Base-by-base conservation (phyloP, 2,797 vertebrate species). In the Anomalospiza imberbis region DNA sequence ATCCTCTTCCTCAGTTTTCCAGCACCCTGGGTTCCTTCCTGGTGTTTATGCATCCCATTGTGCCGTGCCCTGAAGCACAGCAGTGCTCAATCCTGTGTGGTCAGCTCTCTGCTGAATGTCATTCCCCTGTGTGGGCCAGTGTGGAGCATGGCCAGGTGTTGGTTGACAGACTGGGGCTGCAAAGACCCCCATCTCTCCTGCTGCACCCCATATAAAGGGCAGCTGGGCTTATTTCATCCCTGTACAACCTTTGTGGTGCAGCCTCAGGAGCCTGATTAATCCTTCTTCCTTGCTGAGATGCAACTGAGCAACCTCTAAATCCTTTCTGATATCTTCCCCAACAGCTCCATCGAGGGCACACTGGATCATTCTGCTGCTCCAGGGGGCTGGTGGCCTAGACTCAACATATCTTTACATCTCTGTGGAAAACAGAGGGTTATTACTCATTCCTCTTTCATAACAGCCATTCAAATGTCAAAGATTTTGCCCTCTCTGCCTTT, bases 71-170 rank as follows among this genome's bases (percentile, higher is more conserved):
- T 8, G 5, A 4, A 55, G 31, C 8, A 3, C 25, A 55, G 32
- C 53, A 57, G 42, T 0, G 0, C 24, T 22, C 1, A 1, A 0
- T 24, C 28, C 47, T 47, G 40, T 1, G 3, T 53, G 24, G 20
- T 20, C 67, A 51, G 38, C 17, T 47, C 8, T n/a, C 22, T 82
- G 67, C 36, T 13, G 4, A 84, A 62, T 3, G 4, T 3, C 3
- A 0, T 13, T 24, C 7, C 40, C 28, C 55, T 34, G 31, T 34
- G 31, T 10, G 65, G 28, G 32, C 8, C 68, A n/a, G 26, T 3
- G 9, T 5, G 2, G 65, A 86, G n/a, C 54, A 22, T 0, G 1
- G 31, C 29, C 67, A 29, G 55, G 10, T 44, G 25, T 5, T 82
- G 6, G 6, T 81, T 70, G 34, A 18, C 10, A 57, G 42, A 4